These are phyloP conservation scores for Girardinus metallicus DNA, from an alignment of 2,797 vertebrate species.

Conservation along the genomic window DNA sequence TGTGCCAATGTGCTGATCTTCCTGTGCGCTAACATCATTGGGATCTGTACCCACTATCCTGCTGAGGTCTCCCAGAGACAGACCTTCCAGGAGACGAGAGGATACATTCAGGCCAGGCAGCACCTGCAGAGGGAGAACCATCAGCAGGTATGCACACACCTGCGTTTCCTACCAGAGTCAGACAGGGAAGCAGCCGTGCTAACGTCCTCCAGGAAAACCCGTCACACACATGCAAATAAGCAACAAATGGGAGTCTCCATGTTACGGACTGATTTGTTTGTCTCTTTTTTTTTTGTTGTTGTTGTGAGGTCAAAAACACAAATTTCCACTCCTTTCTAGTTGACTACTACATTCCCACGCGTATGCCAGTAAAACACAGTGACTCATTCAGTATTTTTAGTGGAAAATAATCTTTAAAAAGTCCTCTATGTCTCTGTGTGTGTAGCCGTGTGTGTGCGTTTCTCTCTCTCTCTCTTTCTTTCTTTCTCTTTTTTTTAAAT, in stretches of 20 bases:
- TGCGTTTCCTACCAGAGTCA: slow-evolving; percentile 34
- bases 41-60: slow-evolving; percentile 96
- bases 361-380: slow-evolving; percentile 60
- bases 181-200: background rate
- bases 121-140: slow-evolving; percentile 96
- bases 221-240: slow-evolving; percentile 57
- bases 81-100: slow-evolving; percentile 96
- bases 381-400: slow-evolving; percentile 69
- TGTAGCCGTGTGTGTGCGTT: too few relatives aligned
- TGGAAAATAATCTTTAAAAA: slow-evolving; percentile 65
- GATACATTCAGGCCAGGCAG: slow-evolving; percentile 94
- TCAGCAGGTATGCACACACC: slow-evolving; percentile 86
- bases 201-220: slow-evolving; percentile 17
- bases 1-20: slow-evolving; percentile 92
- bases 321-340: slow-evolving; percentile 54
- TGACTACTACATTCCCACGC: slow-evolving; percentile 75
- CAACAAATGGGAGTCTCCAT: slow-evolving; percentile 54
- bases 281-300: slow-evolving; percentile 43
- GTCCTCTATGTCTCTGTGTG: slow-evolving; percentile 17
- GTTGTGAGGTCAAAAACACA: slow-evolving; percentile 56
- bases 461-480: slow-evolving; percentile 13
- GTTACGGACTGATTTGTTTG: slow-evolving; percentile 52
- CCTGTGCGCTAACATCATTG: slow-evolving; percentile 94
- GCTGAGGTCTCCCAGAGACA: slow-evolving; percentile 97
- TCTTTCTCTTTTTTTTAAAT: slow-evolving; percentile 1